Evolutionary conservation across 30 jellyfish, hydroid and myxozoan genomes (phyloP).

Genomic region (Catostylus mosaicus): DNA sequence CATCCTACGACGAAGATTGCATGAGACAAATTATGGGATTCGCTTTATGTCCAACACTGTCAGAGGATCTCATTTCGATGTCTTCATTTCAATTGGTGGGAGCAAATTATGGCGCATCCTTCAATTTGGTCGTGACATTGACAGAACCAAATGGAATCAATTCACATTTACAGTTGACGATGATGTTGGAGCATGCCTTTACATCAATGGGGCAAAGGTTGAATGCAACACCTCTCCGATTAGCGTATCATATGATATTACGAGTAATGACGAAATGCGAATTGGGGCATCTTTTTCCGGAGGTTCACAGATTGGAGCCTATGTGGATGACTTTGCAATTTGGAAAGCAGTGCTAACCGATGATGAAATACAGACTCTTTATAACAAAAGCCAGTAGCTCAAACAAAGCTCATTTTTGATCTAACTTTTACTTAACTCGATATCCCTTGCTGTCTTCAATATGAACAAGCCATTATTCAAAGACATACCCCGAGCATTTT

Average conservation of each 20-base stretch:
- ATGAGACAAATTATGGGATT: not conserved
- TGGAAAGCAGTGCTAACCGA: not conserved
- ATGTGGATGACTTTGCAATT: not conserved
- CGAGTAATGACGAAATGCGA: not conserved
- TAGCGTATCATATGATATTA: not conserved
- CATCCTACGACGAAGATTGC: not conserved
- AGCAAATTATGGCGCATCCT: not conserved
- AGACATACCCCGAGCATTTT: no score
- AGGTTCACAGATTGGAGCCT: not conserved
- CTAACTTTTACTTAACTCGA: no score
- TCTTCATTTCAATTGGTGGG: not conserved
- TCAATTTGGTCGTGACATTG: not conserved
- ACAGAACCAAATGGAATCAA: constrained; percentile 15
- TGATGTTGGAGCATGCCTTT: not conserved
- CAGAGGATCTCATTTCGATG: not conserved
- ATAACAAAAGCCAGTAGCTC: no score
- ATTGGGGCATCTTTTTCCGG: not conserved
- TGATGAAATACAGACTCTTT: not conserved
- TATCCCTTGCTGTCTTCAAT: no score
- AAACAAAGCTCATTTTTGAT: no score
- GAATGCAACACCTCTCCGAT: not conserved
- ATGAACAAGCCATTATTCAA: no score
- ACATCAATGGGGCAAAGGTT: constrained; percentile 15
- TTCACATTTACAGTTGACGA: constrained; percentile 22
- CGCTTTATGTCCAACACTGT: not conserved